phyloP scores from a whole-genome alignment of 2,888 invertebrate species.

The Oxystoma pomonae region DNA sequence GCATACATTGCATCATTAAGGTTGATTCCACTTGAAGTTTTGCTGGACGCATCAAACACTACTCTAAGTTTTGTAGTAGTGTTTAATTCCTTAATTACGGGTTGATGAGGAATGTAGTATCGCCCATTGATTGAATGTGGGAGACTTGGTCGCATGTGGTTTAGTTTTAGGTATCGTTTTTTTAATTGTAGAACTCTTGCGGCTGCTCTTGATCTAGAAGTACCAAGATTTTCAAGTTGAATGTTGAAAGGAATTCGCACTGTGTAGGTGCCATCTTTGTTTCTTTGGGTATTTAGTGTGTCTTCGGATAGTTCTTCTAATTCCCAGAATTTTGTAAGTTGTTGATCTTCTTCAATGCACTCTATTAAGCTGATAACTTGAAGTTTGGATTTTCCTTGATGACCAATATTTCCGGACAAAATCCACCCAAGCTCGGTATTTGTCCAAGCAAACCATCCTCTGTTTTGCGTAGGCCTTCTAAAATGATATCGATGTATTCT shows the following conservation, averaged over 20 bases:
- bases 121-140: too few relatives aligned
- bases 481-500: constrained; percentile 4
- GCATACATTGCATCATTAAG: too few relatives aligned
- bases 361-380: not conserved
- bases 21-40: too few relatives aligned
- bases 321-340: constrained; percentile 10
- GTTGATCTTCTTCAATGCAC: constrained; percentile 3
- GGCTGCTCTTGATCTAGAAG: constrained; percentile 17
- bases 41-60: too few relatives aligned
- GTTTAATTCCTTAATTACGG: too few relatives aligned
- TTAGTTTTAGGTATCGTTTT: too few relatives aligned
- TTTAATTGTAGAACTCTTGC: constrained; percentile 17
- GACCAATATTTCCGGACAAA: not conserved
- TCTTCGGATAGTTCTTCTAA: not conserved
- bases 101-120: too few relatives aligned
- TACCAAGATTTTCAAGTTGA: constrained; percentile 5
- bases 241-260: constrained; percentile 9
- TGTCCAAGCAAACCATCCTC: constrained; percentile 2
- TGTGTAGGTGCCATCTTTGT: not conserved
- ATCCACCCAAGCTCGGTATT: constrained; percentile 10
- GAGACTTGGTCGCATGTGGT: too few relatives aligned
- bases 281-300: not conserved
- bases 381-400: not conserved
- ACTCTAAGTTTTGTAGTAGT: too few relatives aligned
- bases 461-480: not conserved